Base-by-base conservation (phyloP, 1,140 invertebrate genomes). In the Contarinia nasturtii region DNA sequence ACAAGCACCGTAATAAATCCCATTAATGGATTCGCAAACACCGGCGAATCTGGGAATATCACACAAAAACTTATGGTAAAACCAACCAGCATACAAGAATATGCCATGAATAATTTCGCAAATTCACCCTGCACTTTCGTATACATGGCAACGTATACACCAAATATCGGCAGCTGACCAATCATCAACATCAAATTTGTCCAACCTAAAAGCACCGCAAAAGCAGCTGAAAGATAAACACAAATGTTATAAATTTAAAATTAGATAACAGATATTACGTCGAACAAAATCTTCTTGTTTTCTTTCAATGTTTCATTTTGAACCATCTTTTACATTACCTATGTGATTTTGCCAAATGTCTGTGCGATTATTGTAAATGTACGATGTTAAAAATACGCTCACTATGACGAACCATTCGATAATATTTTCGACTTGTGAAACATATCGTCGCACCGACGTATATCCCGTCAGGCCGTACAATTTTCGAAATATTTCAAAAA, bases 31-130 rank as follows among this genome's bases (percentile, higher is more conserved):
- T 81, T 81, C 20, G 79, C 74, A 58, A 88, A 87, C 0, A 79
- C 78, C 8, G 78, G 76, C 1, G 80, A 81, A 38, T 78, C 75
- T 0, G 82, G 83, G 62, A 87, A 87, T 53, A 88, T 80, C 0
- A 87, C 82, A 60, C 82, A 86, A 55, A 89, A 87, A 59, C 82
- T 85, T 19, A 86, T 80, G 1, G 83, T 86, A 53, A 88, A 89
- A 0, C 84, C 85, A 19, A 88, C 80, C 10, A 88, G 61, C 40
- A 89, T 72, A 55, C 83, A 87, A 1, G 80, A 80, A 58, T 89
- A 89, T 10, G 83, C 84, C 56, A 86, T 68, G 17, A 89, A 67
- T 10, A 89, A 67, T 58, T 87, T 87, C 20, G 80, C 79, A 47
- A 89, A 86, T 68, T 88, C 84, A 22, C 78, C 81, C 56, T 86